Percentiles rank a stretch among this genome's conserved stretches.
Conservation (phyloP, 1,140 invertebrate genomes). For the Chironomus tepperi region DNA sequence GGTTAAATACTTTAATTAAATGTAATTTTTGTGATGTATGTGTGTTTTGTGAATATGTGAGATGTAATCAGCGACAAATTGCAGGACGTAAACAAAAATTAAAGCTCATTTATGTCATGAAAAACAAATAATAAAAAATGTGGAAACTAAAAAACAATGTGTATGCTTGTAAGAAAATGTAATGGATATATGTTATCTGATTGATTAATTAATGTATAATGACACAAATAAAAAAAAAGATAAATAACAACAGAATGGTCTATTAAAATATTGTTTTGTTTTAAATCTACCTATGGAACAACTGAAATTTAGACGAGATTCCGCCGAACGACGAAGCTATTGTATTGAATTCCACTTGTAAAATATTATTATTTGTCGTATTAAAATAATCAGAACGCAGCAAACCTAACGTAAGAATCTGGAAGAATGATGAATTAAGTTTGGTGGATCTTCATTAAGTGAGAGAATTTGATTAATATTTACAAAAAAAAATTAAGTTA, state of each 20-base stretch:
- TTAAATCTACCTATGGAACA: conserved; percentile 54
- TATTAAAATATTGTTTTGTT: too few relatives aligned
- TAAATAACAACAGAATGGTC: too few relatives aligned
- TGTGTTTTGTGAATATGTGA: background rate
- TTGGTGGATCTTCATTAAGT: background rate
- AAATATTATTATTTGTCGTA: conserved; percentile 52
- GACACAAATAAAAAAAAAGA: too few relatives aligned
- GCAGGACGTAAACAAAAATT: too few relatives aligned
- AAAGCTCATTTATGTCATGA: background rate
- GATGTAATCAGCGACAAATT: background rate
- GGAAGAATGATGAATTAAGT: background rate
- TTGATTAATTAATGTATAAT: too few relatives aligned
- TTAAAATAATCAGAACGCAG: conserved; percentile 70
- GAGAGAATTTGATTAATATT: background rate
- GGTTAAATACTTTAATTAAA: background rate
- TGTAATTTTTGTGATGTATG: background rate
- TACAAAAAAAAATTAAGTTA: conserved; percentile 30
- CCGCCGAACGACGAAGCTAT: conserved; percentile 63
- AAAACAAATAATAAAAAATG: conserved; percentile 10
- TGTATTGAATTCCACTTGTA: conserved; percentile 70
- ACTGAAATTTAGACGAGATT: conserved; percentile 48
- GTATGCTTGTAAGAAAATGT: too few relatives aligned
- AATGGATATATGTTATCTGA: too few relatives aligned
- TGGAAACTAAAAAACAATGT: too few relatives aligned
- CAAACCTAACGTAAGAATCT: conserved; percentile 48